Conservation (phyloP, 2,113 vertebrate genomes). For the Vidua chalybeata region DNA sequence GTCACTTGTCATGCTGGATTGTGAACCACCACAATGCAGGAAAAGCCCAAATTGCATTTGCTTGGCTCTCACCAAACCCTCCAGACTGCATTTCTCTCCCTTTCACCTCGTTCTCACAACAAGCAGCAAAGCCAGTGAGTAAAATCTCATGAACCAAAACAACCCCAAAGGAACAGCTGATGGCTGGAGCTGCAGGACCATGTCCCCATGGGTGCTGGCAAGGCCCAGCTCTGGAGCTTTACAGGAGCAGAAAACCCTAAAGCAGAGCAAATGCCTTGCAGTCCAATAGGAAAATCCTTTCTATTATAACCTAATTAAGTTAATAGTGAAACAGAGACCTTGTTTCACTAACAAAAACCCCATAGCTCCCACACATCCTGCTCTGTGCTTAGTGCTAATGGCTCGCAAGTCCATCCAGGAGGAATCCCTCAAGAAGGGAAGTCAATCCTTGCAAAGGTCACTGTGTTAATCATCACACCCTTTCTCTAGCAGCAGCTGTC, state of each 20-base stretch:
- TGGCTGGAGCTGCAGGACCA: neutral
- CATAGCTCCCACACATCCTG: neutral
- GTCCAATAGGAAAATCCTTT: neutral
- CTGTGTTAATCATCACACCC: conserved; percentile 32
- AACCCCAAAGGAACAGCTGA: neutral
- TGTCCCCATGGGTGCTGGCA: neutral
- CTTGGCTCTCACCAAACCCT: neutral
- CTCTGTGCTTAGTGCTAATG: neutral
- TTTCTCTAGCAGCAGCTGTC: conserved; percentile 25
- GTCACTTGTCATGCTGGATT: neutral
- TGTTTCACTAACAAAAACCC: neutral
- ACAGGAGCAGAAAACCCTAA: neutral
- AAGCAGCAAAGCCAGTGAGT: neutral
- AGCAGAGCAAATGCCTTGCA: neutral
- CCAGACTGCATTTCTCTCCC: neutral
- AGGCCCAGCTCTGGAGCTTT: neutral
- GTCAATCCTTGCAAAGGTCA: conserved; percentile 43
- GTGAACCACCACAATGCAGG: neutral
- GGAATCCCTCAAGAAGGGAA: conserved; percentile 24
- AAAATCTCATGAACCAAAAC: neutral
- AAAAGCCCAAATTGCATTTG: neutral
- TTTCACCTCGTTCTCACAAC: neutral
- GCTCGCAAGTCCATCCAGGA: neutral
- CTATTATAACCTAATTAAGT: neutral
- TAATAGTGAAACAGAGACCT: neutral